These are phyloP conservation scores for Harlomillsia oculata DNA, from an alignment of 1,140 invertebrate species.

Conservation along the genomic window DNA sequence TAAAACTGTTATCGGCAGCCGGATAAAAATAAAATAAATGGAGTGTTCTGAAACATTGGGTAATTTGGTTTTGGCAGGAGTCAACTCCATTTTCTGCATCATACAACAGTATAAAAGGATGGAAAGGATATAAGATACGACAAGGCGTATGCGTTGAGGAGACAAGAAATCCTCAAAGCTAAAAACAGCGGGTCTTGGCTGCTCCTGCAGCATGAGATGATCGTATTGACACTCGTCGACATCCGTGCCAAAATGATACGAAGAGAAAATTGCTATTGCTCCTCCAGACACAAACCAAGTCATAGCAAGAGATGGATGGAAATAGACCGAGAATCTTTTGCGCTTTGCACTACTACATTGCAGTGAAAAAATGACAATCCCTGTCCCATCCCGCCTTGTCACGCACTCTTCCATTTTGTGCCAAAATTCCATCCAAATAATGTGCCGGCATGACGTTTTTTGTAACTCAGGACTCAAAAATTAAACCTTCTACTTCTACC, in stretches of 20 bases:
- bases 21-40: constrained; percentile 32
- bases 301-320: constrained; percentile 9
- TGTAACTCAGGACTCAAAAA: too few relatives aligned
- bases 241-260: constrained; percentile 27
- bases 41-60: constrained; percentile 28
- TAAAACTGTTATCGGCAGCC: constrained; percentile 30
- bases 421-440: too few relatives aligned
- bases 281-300: not conserved
- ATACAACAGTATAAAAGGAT: constrained; percentile 19
- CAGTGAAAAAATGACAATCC: too few relatives aligned
- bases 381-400: constrained; percentile 18
- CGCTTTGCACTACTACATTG: too few relatives aligned
- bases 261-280: constrained; percentile 9
- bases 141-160: not conserved
- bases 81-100: constrained; percentile 31
- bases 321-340: constrained; percentile 17
- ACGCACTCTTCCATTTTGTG: constrained; percentile 29
- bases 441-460: too few relatives aligned
- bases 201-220: too few relatives aligned
- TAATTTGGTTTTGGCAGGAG: constrained; percentile 26
- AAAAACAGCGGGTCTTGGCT: too few relatives aligned
- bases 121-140: not conserved
- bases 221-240: constrained; percentile 29
- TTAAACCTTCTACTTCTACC: too few relatives aligned
- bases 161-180: too few relatives aligned